Evolutionary conservation across 2,888 invertebrate species (phyloP).

Genomic region (Morpho deidamia): DNA sequence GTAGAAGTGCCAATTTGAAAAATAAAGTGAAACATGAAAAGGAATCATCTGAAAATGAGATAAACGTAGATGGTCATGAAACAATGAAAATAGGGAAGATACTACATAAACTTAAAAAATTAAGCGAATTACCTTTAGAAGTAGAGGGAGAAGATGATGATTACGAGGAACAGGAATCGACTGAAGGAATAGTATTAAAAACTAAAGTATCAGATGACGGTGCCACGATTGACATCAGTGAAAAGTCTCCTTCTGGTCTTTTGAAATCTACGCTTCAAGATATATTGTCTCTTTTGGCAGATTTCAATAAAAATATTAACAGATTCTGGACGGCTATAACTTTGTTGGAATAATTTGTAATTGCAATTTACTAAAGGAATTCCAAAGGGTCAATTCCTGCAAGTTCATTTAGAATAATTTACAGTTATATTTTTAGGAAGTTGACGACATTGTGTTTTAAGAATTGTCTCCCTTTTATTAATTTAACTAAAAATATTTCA

Average conservation of each 20-base stretch:
- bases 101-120: constrained; percentile 43
- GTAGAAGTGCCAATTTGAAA: constrained; percentile 28
- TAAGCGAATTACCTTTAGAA: constrained; percentile 39
- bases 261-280: constrained; percentile 50
- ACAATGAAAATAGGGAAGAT: constrained; percentile 43
- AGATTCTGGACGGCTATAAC: constrained; percentile 52
- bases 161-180: constrained; percentile 27
- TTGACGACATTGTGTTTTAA: constrained; percentile 3
- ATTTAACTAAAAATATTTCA: background rate
- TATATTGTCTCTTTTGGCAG: constrained; percentile 44
- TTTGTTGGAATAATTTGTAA: constrained; percentile 43
- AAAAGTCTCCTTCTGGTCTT: constrained; percentile 42
- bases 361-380: no score
- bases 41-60: constrained; percentile 41
- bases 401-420: background rate
- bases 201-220: constrained; percentile 43
- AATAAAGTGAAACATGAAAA: constrained; percentile 19
- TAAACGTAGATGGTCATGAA: constrained; percentile 35
- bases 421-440: background rate
- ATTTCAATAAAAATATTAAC: constrained; percentile 57
- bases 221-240: constrained; percentile 36
- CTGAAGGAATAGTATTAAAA: constrained; percentile 36
- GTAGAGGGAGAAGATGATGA: constrained; percentile 25
- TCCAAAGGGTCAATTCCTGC: no score
- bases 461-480: background rate